Base-by-base conservation (phyloP, 2,113 vertebrate genomes). In the Emydocephalus ijimae region DNA sequence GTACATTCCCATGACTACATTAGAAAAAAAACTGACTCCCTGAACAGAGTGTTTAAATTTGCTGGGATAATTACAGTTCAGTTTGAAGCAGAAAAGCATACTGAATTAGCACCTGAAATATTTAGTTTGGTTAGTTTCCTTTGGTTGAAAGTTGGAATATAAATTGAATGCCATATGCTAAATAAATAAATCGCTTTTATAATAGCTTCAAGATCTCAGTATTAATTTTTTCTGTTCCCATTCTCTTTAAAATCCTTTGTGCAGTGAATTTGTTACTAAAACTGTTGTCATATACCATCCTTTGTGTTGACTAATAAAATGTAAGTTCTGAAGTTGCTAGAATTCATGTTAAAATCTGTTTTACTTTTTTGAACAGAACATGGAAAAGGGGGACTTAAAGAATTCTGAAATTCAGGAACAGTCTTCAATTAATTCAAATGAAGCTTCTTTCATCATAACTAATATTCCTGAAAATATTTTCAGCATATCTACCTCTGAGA, bases 401-500 rank as follows among this genome's bases (percentile, higher is more conserved):
- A 94, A 92, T 26, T 92, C 96, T 92, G 97, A 96, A 94, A 94
- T 10, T 92, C 96, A 96, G 92, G 94, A 95, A 90, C 97, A 98
- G 90, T 57, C 96, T 81, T 92, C 97, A 34, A 85, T 55, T 93
- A 93, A 95, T 95, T 90, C 95, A 39, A 97, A 97, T 90, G 97
- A 97, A 94, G 97, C 97, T 85, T 94, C 96, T 45, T 95, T 97
- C 48, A 95, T 91, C 93, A 11, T 96, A 95, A 93, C 94, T 95
- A 61, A 95, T 94, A 95, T 95, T 95, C 96, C 96, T 97, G 98
- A 98, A 96, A 98, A 98, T 93, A 95, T 95, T 94, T 97, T 97
- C 94, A 97, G 97, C 97, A 96, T 97, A 97, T 98, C 99, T 99
- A 99, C 99, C 99, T 99, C 99, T 98, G 97, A 98, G 95, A 98